Conservation (phyloP, 2,113 vertebrate species). For the Tauraco erythrolophus region DNA sequence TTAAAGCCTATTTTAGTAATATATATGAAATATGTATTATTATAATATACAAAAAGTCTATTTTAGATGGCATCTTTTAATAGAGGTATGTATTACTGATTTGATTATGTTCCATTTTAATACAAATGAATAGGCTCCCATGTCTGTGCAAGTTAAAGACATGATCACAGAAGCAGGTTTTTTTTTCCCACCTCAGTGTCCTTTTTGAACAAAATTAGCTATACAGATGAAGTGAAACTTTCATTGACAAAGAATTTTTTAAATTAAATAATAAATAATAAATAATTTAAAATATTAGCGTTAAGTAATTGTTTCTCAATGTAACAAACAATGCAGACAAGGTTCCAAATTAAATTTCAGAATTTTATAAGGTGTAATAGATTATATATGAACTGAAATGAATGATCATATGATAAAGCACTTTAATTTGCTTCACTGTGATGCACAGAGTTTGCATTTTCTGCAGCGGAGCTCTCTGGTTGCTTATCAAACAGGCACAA, state of each 20-base stretch:
- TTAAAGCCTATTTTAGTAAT: too few relatives aligned
- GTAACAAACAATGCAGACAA: neutral
- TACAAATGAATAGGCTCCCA: neutral
- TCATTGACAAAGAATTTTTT: neutral
- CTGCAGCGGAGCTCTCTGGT: neutral
- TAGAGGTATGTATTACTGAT: neutral
- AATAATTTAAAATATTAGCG: too few relatives aligned
- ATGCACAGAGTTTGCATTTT: neutral
- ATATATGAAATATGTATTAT: too few relatives aligned
- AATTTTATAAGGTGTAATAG: neutral
- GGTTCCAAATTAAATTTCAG: neutral
- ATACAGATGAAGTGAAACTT: neutral
- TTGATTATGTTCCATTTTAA: neutral
- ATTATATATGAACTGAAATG: neutral
- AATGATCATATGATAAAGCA: neutral
- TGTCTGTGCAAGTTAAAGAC: neutral
- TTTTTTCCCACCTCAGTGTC: neutral
- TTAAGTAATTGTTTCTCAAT: neutral
- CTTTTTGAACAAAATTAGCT: neutral
- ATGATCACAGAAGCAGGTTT: neutral
- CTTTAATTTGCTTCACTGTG: neutral
- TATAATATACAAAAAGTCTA: neutral
- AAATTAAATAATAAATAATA: too few relatives aligned
- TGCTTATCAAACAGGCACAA: neutral
- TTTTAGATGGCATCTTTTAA: neutral